Conservation (phyloP, 2,113 vertebrate genomes). For the Poicephalus meyeri region DNA sequence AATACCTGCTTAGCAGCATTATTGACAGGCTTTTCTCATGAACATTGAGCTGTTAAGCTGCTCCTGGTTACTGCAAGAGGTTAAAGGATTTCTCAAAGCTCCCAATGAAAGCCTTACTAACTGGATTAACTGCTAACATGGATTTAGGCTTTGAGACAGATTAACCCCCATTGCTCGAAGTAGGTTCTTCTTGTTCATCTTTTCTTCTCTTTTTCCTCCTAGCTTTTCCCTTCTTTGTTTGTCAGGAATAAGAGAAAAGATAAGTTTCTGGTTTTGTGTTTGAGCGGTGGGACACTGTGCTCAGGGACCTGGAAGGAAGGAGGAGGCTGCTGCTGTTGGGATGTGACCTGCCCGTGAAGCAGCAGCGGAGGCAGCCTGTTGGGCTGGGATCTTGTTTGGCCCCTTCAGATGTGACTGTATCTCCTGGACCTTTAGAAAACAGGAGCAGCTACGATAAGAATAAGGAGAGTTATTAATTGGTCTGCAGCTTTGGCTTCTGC, state of each 20-base stretch:
- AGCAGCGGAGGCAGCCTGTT: neutral
- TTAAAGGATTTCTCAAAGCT: conserved; percentile 76
- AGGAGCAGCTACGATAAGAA: neutral
- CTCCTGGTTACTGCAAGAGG: conserved; percentile 62
- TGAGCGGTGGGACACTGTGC: neutral
- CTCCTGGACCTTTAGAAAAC: neutral
- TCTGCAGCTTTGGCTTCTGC: neutral
- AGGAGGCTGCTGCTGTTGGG: neutral
- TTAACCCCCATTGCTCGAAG: conserved; percentile 69
- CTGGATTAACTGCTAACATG: conserved; percentile 76
- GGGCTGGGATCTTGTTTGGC: neutral
- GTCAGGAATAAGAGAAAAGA: neutral
- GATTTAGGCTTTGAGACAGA: conserved; percentile 72
- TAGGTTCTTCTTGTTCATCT: conserved; percentile 43
- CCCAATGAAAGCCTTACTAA: conserved; percentile 73
- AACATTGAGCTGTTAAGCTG: conserved; percentile 61
- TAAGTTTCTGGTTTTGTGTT: neutral
- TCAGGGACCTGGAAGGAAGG: neutral
- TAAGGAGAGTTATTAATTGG: neutral
- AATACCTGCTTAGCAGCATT: conserved; percentile 45
- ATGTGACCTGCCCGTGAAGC: neutral
- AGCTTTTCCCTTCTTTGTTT: neutral
- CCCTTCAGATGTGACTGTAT: neutral
- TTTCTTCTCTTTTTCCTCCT: neutral
- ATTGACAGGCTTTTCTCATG: conserved; percentile 57